These are phyloP conservation scores for Drosophila lacteicornis DNA, from an alignment of 1,140 invertebrate species.

Conservation along the genomic window DNA sequence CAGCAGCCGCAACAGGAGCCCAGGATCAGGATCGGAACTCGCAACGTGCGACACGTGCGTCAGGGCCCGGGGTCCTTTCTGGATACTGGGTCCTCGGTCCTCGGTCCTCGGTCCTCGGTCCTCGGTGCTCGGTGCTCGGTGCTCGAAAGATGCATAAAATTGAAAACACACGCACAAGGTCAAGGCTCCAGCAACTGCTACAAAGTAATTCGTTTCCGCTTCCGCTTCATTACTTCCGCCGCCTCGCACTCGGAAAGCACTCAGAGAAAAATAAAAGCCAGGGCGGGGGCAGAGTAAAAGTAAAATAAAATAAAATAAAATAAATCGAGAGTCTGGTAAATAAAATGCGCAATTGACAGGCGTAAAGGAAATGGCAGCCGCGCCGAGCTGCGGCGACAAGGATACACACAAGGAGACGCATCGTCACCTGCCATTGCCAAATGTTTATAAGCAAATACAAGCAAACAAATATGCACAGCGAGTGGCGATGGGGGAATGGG, in stretches of 20 bases:
- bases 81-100: neutral
- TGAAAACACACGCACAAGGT: constrained; percentile 64
- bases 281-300: neutral
- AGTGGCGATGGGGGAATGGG: neutral
- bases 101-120: constrained; percentile 2
- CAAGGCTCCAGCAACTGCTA: constrained; percentile 59
- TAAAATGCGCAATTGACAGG: constrained; percentile 68
- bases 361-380: constrained; percentile 47
- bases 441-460: constrained; percentile 68
- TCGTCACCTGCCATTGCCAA: constrained; percentile 48
- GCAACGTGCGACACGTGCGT: constrained; percentile 59
- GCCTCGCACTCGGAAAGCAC: constrained; percentile 41
- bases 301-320: constrained; percentile 22
- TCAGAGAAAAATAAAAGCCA: constrained; percentile 31
- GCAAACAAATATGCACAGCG: constrained; percentile 41
- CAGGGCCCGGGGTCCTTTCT: constrained; percentile 24
- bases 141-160: constrained; percentile 40
- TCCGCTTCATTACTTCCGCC: constrained; percentile 68
- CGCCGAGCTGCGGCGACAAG: constrained; percentile 1
- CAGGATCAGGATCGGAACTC: constrained; percentile 1
- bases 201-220: constrained; percentile 71
- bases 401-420: constrained; percentile 9
- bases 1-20: constrained; percentile 14
- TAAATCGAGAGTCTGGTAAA: constrained; percentile 46
- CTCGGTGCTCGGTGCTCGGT: constrained; percentile 7